phyloP scores from a whole-genome alignment of 2,797 vertebrate genomes.

The Dipus sagitta region DNA sequence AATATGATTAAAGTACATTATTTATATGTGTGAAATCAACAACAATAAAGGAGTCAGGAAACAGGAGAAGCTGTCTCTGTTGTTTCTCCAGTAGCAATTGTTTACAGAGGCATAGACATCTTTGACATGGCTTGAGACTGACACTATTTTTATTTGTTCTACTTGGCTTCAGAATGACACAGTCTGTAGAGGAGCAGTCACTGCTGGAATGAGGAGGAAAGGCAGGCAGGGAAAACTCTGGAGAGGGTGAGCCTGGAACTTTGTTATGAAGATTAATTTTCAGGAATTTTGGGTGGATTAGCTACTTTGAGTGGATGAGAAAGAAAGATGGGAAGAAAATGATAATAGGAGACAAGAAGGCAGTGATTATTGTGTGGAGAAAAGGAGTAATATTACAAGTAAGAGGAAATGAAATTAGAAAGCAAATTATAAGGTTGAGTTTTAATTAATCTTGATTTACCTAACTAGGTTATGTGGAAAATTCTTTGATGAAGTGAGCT shows the following conservation, averaged over 20 bases:
- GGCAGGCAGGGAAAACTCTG: neutral
- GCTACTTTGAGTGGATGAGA: neutral
- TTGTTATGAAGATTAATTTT: neutral
- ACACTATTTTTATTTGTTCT: neutral
- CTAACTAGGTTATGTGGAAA: neutral
- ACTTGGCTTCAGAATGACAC: conserved; percentile 30
- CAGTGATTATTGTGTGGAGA: neutral
- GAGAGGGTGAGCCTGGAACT: neutral
- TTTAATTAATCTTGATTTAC: conserved; percentile 3
- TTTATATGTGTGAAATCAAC: too few species aligned
- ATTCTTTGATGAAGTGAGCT: conserved; percentile 23
- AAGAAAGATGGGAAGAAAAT: conserved; percentile 5
- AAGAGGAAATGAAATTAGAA: neutral
- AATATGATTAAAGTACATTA: too few species aligned
- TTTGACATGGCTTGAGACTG: neutral
- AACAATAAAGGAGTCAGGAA: too few species aligned
- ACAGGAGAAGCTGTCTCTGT: neutral
- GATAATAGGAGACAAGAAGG: neutral
- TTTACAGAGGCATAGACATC: neutral
- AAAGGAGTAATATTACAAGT: neutral
- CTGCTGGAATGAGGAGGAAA: neutral
- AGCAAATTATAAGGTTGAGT: neutral
- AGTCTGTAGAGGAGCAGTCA: neutral
- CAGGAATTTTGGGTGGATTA: neutral
- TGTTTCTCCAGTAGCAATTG: neutral